phyloP scores from a whole-genome alignment of 2,113 vertebrate genomes.

The Ophthalmolycus amberensis region DNA sequence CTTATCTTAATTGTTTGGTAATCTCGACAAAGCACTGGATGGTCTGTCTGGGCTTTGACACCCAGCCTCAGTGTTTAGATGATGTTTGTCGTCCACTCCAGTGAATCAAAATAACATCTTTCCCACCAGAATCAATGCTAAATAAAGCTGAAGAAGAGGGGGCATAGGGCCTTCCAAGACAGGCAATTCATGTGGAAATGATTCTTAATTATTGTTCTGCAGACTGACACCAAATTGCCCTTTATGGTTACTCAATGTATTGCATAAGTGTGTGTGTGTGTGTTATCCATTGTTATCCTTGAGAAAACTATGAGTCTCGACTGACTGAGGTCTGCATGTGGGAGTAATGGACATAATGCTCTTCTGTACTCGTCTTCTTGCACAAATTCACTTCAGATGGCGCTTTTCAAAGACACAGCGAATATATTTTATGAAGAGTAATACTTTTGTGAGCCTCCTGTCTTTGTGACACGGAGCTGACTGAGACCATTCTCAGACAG shows the following conservation, averaged over 20 bases:
- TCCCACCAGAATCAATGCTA: neutral
- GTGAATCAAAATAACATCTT: neutral
- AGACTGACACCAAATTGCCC: neutral
- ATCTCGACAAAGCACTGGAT: constrained; percentile 36
- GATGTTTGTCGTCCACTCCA: neutral
- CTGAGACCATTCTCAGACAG: neutral
- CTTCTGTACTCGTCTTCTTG: neutral
- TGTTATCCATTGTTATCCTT: neutral
- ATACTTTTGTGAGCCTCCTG: neutral
- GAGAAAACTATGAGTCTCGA: neutral
- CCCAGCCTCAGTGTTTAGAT: constrained; percentile 7
- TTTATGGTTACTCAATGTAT: neutral
- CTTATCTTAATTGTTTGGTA: constrained; percentile 71
- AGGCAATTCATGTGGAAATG: neutral
- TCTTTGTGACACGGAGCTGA: neutral
- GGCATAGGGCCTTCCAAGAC: neutral
- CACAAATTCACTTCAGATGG: neutral
- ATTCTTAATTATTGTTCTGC: neutral
- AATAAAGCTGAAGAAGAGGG: neutral
- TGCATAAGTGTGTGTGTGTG: neutral
- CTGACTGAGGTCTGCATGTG: constrained; percentile 1
- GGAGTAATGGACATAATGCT: neutral
- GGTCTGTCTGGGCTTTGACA: constrained; percentile 47
- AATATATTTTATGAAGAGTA: neutral
- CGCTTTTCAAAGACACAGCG: neutral